Conservation (phyloP, 1,140 invertebrate genomes). For the Cyclina sinensis region DNA sequence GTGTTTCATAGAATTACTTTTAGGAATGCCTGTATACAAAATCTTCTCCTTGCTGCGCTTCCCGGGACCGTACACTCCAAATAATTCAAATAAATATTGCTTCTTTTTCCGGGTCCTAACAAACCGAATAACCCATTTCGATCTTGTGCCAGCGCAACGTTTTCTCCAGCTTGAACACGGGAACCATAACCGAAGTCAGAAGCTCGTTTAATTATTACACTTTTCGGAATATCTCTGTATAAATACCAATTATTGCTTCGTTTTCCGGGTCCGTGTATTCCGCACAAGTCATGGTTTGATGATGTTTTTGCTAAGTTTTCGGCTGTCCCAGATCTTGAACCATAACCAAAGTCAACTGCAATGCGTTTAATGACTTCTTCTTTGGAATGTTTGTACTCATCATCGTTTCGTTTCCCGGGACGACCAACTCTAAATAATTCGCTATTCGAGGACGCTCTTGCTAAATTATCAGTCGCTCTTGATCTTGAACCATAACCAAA, state of each 20-base stretch:
- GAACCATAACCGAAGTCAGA: background rate
- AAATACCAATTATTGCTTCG: background rate
- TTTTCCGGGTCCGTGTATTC: constrained; percentile 28
- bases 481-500: too few relatives aligned
- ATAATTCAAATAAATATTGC: background rate
- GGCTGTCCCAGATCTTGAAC: background rate
- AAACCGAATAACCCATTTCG: background rate
- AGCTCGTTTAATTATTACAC: background rate
- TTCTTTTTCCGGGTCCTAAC: background rate
- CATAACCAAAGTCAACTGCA: constrained; percentile 16
- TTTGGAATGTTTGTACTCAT: background rate
- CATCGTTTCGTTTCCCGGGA: background rate
- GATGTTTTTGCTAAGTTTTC: background rate
- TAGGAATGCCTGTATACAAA: background rate
- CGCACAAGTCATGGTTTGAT: background rate
- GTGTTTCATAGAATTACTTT: too few relatives aligned
- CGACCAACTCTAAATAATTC: too few relatives aligned
- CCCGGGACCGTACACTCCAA: background rate
- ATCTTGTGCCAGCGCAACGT: background rate
- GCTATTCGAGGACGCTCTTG: too few relatives aligned
- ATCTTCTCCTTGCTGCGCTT: background rate
- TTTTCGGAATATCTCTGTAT: background rate
- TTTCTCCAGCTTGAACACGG: background rate
- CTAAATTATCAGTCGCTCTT: too few relatives aligned
- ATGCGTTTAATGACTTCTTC: constrained; percentile 6